Evolutionary conservation across 1,140 invertebrate genomes (phyloP), one percentile per base, ranked within the genome.

Genomic region (Aphaenogaster floridana): DNA sequence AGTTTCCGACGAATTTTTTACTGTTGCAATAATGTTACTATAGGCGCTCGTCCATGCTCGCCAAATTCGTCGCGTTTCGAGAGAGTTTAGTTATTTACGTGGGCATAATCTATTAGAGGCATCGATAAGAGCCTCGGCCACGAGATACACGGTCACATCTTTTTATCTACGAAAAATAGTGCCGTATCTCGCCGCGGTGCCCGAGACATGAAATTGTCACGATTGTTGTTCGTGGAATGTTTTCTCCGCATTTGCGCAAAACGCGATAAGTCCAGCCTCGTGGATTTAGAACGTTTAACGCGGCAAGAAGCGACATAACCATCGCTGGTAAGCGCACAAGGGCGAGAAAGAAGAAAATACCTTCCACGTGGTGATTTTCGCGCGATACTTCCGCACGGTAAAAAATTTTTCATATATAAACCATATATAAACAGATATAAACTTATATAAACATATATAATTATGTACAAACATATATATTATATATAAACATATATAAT

Each of bases 81-180:
- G 36, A 50, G 17, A n/a, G n/a, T 50, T 66, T n/a, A 36, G 42
- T 48, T 17, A 79, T 79, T 64, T 42, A 63, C 6, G 9, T 45
- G 8, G 28, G 0, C 11, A 0, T 79, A 90, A 90, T 90, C 72
- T 87, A 66, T 34, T 59, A 61, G 36, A 28, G 42, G 45, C 28
- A 90, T 90, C 89, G 88, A 90, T 89, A 89, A 89, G 50, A 87
- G 15, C 2, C 17, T 59, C 57, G 69, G 42, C 42, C 89, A 72
- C 71, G 71, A 36, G 36, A 45, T 5, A 45, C 63, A 78, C 61
- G 78, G 68, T 83, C 45, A 50, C 69, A 71, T 90, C 78, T 86
- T 52, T 77, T 90, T 89, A 89, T 90, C 85, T 52, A n/a, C 66
- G 74, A 90, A 90, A 90, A 90, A 90, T 87, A 78, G 57, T 61